These are phyloP conservation scores for Drosophila grimshawi DNA, from an alignment of 1,140 invertebrate genomes.

Conservation along the genomic window DNA sequence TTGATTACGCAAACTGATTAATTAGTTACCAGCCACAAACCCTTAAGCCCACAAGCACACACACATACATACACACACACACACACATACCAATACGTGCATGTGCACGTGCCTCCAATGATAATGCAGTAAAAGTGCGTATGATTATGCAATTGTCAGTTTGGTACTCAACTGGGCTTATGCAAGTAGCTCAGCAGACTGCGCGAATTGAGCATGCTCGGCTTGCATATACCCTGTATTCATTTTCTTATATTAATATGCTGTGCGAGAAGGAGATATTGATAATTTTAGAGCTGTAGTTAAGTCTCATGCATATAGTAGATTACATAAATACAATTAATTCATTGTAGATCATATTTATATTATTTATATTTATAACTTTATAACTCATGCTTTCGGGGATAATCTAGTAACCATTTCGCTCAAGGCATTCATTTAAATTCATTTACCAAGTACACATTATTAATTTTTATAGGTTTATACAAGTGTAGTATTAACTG, in stretches of 20 bases:
- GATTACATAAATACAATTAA: too few relatives aligned
- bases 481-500: background rate
- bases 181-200: background rate
- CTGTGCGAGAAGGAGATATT: too few relatives aligned
- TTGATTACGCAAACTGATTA: slow-evolving; percentile 76
- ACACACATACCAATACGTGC: background rate
- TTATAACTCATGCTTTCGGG: too few relatives aligned
- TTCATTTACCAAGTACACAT: too few relatives aligned
- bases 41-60: slow-evolving; percentile 8
- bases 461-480: too few relatives aligned
- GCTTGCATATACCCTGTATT: background rate
- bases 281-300: too few relatives aligned
- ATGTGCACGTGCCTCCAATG: slow-evolving; percentile 25
- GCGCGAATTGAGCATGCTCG: background rate
- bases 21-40: slow-evolving; percentile 57
- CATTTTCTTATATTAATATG: too few relatives aligned
- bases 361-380: too few relatives aligned
- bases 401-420: too few relatives aligned
- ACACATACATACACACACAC: slow-evolving; percentile 1
- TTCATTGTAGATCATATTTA: too few relatives aligned
- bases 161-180: slow-evolving; percentile 23
- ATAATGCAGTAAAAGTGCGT: slow-evolving; percentile 63
- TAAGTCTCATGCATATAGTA: too few relatives aligned
- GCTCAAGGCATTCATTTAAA: too few relatives aligned
- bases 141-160: slow-evolving; percentile 71